Base-by-base conservation (phyloP, 2,113 vertebrate species). In the Zapornia atra region DNA sequence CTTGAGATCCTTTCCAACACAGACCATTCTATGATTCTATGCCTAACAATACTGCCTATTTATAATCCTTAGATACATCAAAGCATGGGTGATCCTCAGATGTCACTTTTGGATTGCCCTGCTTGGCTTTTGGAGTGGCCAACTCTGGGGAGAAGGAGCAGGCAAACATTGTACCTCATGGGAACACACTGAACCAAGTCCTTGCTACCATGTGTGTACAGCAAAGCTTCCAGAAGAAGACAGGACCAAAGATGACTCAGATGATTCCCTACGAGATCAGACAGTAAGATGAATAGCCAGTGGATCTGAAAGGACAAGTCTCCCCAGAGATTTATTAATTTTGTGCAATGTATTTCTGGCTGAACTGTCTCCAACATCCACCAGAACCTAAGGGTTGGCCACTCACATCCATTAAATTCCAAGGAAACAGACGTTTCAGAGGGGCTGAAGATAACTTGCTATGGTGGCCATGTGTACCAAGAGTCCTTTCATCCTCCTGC, bases 381-480 rank as follows among this genome's bases (percentile, higher is more conserved):
- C 48, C 17, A 65, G 50, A 48, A 56, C 26, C 12, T 28, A 8
- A 2, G 38, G 22, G 44, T 3, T 83, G 50, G 24, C 38, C 57
- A 22, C 26, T 33, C 11, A 26, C 24, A 36, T 21, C 40, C 16
- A 2, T 20, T 42, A 22, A 17, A 15, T 42, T 73, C 61, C 36
- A 73, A 77, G n/a, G 29, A 63, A 84, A 61, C 0, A 3, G 64
- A 82, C 18, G 6, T 73, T 86, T 86, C 71, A 24, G 50, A 83
- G 26, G 14, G 25, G 28, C 17, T 61, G 51, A 54, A 24, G 34
- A 28, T 42, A 50, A 15, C 48, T 77, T 65, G 38, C 29, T 4
- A 0, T 0, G 0, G 10, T 54, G 54, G 19, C 18, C 60, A 26
- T 1, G 18, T 34, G 15, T 33, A 34, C 53, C 66, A 68, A 34